Conservation (phyloP, 2,888 invertebrate genomes). For the Drosophila nr. fundita region DNA sequence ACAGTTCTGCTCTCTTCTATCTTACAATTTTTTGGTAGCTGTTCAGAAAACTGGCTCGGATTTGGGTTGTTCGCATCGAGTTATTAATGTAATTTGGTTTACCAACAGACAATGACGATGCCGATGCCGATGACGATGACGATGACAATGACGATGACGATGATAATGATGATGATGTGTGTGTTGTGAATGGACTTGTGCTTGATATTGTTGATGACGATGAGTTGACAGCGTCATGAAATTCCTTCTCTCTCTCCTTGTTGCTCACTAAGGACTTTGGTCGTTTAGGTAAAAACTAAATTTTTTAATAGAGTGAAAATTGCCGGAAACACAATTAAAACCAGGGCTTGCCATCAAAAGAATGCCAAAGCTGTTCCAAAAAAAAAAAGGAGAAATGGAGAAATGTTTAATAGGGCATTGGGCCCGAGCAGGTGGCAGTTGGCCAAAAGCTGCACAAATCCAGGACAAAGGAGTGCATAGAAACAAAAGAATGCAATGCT, state of each 20-base stretch:
- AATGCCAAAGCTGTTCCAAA: slow-evolving; percentile 16
- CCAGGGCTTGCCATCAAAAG: slow-evolving; percentile 41
- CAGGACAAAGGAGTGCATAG: slow-evolving; percentile 27
- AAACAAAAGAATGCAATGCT: slow-evolving; percentile 54
- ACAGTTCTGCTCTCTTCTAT: slow-evolving; percentile 17
- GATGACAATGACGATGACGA: slow-evolving; percentile 12
- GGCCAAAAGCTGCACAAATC: slow-evolving; percentile 1
- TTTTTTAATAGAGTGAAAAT: slow-evolving; percentile 78
- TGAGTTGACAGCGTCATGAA: slow-evolving; percentile 28
- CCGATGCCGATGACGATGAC: slow-evolving; percentile 12
- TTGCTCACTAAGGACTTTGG: background rate
- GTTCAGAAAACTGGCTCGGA: slow-evolving; percentile 38
- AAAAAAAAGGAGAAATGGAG: slow-evolving; percentile 11
- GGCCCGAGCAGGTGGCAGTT: slow-evolving; percentile 26
- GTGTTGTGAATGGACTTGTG: slow-evolving; percentile 2
- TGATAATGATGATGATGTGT: slow-evolving; percentile 26
- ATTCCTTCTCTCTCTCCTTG: background rate
- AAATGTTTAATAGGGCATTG: slow-evolving; percentile 11
- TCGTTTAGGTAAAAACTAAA: slow-evolving; percentile 53
- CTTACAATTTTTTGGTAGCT: background rate
- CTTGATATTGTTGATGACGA: slow-evolving; percentile 17
- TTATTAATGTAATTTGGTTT: slow-evolving; percentile 78
- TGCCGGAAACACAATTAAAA: slow-evolving; percentile 78
- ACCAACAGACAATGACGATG: slow-evolving; percentile 50
- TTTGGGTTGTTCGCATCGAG: slow-evolving; percentile 58